These are phyloP conservation scores for Pseudomyrmex pallidus DNA, from an alignment of 1,140 invertebrate species.

Conservation along the genomic window DNA sequence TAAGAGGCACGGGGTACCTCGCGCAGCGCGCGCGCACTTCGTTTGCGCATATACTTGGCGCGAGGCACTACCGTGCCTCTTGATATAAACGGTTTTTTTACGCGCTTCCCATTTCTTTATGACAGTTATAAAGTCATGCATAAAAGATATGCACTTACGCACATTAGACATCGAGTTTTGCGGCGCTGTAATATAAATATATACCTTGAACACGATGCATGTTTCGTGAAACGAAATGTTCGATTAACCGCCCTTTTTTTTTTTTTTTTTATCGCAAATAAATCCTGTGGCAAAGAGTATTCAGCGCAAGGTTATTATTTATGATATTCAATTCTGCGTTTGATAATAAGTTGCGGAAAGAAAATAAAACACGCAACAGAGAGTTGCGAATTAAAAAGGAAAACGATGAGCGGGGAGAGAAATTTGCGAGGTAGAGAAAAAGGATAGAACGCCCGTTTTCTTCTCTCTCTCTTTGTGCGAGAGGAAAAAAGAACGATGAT, in stretches of 20 bases:
- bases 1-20: too few relatives aligned
- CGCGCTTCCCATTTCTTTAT: background rate
- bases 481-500: conserved; percentile 9
- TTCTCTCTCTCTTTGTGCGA: background rate
- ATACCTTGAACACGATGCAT: background rate
- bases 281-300: conserved; percentile 12
- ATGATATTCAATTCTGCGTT: conserved; percentile 31
- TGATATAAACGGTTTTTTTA: conserved; percentile 1
- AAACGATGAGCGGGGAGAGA: conserved; percentile 31
- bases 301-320: conserved; percentile 6
- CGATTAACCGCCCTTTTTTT: background rate
- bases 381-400: conserved; percentile 15
- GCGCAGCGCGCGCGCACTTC: too few relatives aligned
- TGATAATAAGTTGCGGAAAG: background rate
- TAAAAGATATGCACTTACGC: background rate
- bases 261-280: background rate
- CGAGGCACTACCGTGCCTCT: too few relatives aligned
- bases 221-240: conserved; percentile 5
- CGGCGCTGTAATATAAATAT: background rate
- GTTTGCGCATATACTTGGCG: too few relatives aligned
- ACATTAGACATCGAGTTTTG: background rate
- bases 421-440: background rate
- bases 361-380: conserved; percentile 23
- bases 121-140: conserved; percentile 10
- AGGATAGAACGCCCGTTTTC: background rate